These are phyloP conservation scores for Malacoctenus gilli DNA, from an alignment of 2,797 vertebrate genomes.

Conservation along the genomic window DNA sequence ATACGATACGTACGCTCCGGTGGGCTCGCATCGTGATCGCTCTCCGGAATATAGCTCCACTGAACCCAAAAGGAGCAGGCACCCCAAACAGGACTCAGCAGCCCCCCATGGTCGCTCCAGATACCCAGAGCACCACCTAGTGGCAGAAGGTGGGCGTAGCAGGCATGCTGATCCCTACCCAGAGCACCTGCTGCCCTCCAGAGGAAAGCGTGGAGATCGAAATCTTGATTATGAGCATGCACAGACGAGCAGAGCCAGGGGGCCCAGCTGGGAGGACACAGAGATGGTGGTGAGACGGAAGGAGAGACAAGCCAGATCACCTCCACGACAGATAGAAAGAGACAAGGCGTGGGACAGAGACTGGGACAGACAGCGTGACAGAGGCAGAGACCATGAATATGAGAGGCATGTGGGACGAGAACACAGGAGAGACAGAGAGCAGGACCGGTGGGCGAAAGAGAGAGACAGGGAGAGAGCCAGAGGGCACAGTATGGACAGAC, in stretches of 20 bases:
- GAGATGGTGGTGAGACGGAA: constrained; percentile 70
- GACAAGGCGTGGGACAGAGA: constrained; percentile 62
- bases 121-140: constrained; percentile 59
- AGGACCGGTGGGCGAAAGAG: constrained; percentile 35
- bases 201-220: constrained; percentile 65
- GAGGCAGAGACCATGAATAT: constrained; percentile 37
- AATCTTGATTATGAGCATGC: constrained; percentile 63
- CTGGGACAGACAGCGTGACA: constrained; percentile 38
- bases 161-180: constrained; percentile 67
- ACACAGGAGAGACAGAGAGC: constrained; percentile 47
- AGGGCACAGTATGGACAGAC: constrained; percentile 51
- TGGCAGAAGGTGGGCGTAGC: constrained; percentile 51
- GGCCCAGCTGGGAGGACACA: constrained; percentile 40
- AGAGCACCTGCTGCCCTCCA: constrained; percentile 63
- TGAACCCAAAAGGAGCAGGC: constrained; percentile 79
- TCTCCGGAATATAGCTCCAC: constrained; percentile 68
- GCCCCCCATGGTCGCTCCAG: constrained; percentile 57
- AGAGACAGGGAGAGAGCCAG: constrained; percentile 55
- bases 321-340: constrained; percentile 66
- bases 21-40: constrained; percentile 38
- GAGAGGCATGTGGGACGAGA: constrained; percentile 46
- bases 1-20: constrained; percentile 21
- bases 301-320: constrained; percentile 74
- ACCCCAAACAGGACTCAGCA: constrained; percentile 73
- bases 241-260: constrained; percentile 59